These are phyloP conservation scores for Drosophila subobscura DNA, from an alignment of 1,140 invertebrate species.

Conservation along the genomic window DNA sequence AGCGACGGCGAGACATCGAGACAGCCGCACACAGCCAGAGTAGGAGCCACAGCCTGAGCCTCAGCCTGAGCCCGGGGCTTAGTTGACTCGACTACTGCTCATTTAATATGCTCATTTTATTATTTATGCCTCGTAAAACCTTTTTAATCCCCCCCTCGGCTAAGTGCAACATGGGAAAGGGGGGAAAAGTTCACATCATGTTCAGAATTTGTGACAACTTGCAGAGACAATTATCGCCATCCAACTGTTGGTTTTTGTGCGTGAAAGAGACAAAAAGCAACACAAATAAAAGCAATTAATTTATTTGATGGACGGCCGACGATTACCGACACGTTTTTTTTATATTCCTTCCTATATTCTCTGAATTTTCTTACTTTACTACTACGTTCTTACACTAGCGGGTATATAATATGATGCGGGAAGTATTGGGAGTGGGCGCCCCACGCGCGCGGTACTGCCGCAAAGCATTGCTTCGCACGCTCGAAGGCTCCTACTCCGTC, in stretches of 20 bases:
- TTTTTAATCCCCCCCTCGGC: conserved; percentile 30
- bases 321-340: conserved; percentile 10
- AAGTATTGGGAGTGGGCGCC: no score
- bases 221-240: conserved; percentile 47
- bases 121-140: conserved; percentile 56
- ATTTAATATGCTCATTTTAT: conserved; percentile 52
- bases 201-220: conserved; percentile 42
- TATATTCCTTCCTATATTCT: no score
- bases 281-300: conserved; percentile 42
- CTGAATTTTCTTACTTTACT: no score
- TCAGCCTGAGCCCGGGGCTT: conserved; percentile 12
- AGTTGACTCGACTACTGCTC: conserved; percentile 36
- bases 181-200: conserved; percentile 36
- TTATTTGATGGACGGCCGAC: conserved; percentile 24
- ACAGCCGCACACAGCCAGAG: conserved; percentile 33
- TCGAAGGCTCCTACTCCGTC: no score
- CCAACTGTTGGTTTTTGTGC: conserved; percentile 16
- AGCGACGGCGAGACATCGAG: background rate
- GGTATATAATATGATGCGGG: no score
- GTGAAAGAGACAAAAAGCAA: background rate
- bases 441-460: no score
- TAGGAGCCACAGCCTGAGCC: no score
- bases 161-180: background rate
- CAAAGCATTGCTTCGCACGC: no score
- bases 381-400: no score